Evolutionary conservation across 2,888 invertebrate species (phyloP).

Genomic region (Oscheius sp.): DNA sequence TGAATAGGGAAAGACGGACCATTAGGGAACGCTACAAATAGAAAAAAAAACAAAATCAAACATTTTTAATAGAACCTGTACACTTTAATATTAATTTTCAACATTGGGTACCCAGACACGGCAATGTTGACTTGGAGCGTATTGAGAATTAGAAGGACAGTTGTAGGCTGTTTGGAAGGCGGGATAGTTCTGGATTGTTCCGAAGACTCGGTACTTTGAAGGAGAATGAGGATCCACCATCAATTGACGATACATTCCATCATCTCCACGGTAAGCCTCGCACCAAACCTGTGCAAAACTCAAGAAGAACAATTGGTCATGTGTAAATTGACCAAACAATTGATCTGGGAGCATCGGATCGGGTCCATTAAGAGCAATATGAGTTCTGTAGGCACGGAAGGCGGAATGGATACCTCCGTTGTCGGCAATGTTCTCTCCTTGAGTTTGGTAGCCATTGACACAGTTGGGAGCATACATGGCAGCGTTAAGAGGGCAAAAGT

Average conservation of each 20-base stretch:
- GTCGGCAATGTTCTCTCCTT: constrained; percentile 76
- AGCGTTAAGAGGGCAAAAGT: constrained; percentile 54
- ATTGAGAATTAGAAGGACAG: constrained; percentile 56
- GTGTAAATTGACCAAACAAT: constrained; percentile 52
- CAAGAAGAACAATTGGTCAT: constrained; percentile 68
- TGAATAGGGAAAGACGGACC: too few species aligned
- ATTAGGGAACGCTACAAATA: too few species aligned
- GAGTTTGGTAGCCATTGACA: constrained; percentile 74
- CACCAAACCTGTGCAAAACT: constrained; percentile 67
- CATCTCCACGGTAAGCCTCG: constrained; percentile 41
- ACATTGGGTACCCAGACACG: constrained; percentile 59
- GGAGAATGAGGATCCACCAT: constrained; percentile 65
- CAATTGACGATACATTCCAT: constrained; percentile 42
- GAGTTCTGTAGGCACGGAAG: constrained; percentile 57
- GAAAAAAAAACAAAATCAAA: too few species aligned
- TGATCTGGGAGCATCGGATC: constrained; percentile 60
- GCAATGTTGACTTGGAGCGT: constrained; percentile 60
- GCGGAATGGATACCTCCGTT: constrained; percentile 72
- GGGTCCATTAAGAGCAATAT: constrained; percentile 56
- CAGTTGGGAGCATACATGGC: constrained; percentile 46
- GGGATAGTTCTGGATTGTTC: constrained; percentile 61
- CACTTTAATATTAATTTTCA: constrained; percentile 32
- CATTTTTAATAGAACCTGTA: too few species aligned
- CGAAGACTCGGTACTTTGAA: constrained; percentile 59
- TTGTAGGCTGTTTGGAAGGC: constrained; percentile 67